Evolutionary conservation across 2,113 vertebrate genomes (phyloP), one percentile per base, ranked within the genome.

Genomic region (Pseudorhombus dupliciocellatus): DNA sequence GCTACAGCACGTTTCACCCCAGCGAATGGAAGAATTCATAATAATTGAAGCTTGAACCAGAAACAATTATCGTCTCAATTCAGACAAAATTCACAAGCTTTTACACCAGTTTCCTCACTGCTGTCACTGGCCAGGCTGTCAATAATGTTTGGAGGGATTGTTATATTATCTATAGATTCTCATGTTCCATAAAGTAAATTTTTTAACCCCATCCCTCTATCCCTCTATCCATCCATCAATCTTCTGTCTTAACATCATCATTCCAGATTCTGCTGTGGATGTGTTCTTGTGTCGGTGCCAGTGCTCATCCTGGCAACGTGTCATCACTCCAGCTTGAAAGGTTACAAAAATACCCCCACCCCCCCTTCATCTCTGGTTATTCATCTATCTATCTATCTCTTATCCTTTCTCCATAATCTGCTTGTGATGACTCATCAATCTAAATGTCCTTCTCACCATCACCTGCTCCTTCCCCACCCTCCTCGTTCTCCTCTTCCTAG

Each of bases 371-470:
- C 68, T 56, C 37, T 40, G 8, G 31, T 66, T 71, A 40, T 65
- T 71, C 74, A 80, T 80, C 75, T 68, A 74, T 81, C 46, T 53
- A 69, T 80, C 42, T 57, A 18, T 77, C 44, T 25, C 40, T 26
- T 46, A 44, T 51, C 71, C 56, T 52, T 30, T 68, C 44, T 64
- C 59, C 8, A 66, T 65, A 21, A 31, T 2, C 14, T 28, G 24
- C 14, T 0, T 61, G 25, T 77, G 87, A 83, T 85, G 84, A 90
- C 60, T 85, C 82, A 91, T 87, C 76, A 89, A 72, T 90, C 80
- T 85, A 72, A 81, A 84, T 73, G 66, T 67, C 73, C 34, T 12
- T 37, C 57, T 76, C 59, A 52, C 46, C 55, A 24, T 73, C 60
- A 26, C 75, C 40, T 28, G 76, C 55, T 71, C 74, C 66, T 68